Evolutionary conservation across 30 jellyfish, hydroid and myxozoan genomes (phyloP).

Genomic region (Aurelia sp.): DNA sequence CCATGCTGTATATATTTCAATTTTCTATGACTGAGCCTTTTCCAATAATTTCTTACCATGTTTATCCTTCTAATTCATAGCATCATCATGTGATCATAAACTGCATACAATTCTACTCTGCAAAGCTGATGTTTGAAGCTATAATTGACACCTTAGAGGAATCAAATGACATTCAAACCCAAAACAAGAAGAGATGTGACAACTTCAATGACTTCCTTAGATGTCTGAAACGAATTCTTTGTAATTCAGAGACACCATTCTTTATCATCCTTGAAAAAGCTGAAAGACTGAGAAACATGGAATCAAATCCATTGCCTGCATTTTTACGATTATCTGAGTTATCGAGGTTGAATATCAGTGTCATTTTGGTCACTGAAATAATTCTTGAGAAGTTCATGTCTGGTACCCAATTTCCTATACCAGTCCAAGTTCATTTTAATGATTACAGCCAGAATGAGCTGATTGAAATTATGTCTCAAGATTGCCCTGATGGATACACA

Average conservation of each 20-base stretch:
- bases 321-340: slow-evolving; percentile 65
- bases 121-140: slow-evolving; percentile 65
- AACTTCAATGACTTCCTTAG: slow-evolving; percentile 85
- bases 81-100: slow-evolving; percentile 49
- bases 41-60: too few relatives aligned
- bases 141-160: slow-evolving; percentile 8
- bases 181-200: slow-evolving; percentile 44
- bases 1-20: too few relatives aligned
- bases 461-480: slow-evolving; percentile 74
- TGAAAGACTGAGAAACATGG: slow-evolving; percentile 88
- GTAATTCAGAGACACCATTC: slow-evolving; percentile 1
- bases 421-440: slow-evolving; percentile 61
- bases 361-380: slow-evolving; percentile 72
- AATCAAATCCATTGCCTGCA: slow-evolving; percentile 69
- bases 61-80: slow-evolving; percentile 21
- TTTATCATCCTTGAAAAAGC: slow-evolving; percentile 75
- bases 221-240: slow-evolving; percentile 16
- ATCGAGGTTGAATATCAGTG: slow-evolving; percentile 49
- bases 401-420: slow-evolving; percentile 56
- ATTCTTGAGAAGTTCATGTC: slow-evolving; percentile 72
- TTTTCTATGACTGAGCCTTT: too few relatives aligned
- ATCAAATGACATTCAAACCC: slow-evolving; percentile 25
- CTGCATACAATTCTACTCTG: slow-evolving; percentile 75
- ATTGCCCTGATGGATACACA: slow-evolving; percentile 61
- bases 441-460: slow-evolving; percentile 67